Conservation (phyloP, 2,888 invertebrate genomes). For the Leucophenga montana region DNA sequence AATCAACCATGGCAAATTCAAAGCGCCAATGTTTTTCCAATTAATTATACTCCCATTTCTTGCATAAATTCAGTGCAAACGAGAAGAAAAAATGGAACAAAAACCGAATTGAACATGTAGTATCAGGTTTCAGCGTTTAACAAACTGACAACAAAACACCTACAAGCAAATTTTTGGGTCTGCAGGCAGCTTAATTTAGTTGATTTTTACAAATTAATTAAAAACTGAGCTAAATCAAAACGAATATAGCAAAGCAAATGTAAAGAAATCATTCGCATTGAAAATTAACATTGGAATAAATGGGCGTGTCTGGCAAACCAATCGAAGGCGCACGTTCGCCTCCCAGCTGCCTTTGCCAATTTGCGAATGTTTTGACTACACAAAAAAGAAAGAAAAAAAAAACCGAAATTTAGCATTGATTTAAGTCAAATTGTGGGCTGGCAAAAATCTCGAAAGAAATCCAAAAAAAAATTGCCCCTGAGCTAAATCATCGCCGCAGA, state of each 20-base stretch:
- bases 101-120: background rate
- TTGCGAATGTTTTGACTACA: background rate
- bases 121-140: background rate
- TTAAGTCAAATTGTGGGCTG: conserved; percentile 17
- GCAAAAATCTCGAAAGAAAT: background rate
- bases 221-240: background rate
- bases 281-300: background rate
- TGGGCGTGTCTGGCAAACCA: background rate
- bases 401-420: conserved; percentile 3
- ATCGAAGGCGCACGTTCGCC: conserved; percentile 6
- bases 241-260: background rate
- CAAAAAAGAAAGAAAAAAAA: background rate
- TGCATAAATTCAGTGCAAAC: too few species aligned
- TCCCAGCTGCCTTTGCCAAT: conserved; percentile 15
- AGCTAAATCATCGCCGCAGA: conserved; percentile 11
- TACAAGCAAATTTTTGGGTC: background rate
- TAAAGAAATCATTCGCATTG: background rate
- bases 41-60: too few species aligned
- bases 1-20: too few species aligned
- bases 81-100: too few species aligned
- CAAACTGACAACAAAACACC: conserved; percentile 2
- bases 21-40: too few species aligned
- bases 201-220: conserved; percentile 15
- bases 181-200: background rate
- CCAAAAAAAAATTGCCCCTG: conserved; percentile 8